Evolutionary conservation across 2,888 invertebrate species (phyloP).

Genomic region (Cheilosia pagana): DNA sequence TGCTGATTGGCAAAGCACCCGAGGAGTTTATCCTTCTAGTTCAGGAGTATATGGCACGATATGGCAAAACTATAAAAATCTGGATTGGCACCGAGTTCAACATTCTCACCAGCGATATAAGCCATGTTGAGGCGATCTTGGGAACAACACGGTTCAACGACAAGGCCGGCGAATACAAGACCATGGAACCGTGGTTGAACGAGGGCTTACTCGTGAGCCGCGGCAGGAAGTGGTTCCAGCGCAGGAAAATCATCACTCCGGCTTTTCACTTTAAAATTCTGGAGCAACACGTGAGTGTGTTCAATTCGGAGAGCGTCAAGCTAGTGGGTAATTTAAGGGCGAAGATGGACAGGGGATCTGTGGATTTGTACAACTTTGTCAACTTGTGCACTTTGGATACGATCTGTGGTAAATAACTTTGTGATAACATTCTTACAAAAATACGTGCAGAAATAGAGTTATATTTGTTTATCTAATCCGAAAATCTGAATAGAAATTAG

Average conservation of each 20-base stretch:
- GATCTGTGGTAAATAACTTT: slow-evolving; percentile 85
- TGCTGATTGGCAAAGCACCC: slow-evolving; percentile 83
- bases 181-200: slow-evolving; percentile 76
- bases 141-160: slow-evolving; percentile 82
- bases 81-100: slow-evolving; percentile 82
- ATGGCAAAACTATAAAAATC: slow-evolving; percentile 78
- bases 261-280: slow-evolving; percentile 92
- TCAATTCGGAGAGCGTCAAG: slow-evolving; percentile 86
- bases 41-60: slow-evolving; percentile 80
- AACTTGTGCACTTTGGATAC: slow-evolving; percentile 86
- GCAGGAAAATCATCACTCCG: slow-evolving; percentile 90
- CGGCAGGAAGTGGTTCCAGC: slow-evolving; percentile 83
- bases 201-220: slow-evolving; percentile 77
- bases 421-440: neutral
- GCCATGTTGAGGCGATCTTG: slow-evolving; percentile 80
- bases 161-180: slow-evolving; percentile 85
- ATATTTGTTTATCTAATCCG: too few relatives aligned
- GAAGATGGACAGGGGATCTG: slow-evolving; percentile 80
- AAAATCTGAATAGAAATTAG: too few relatives aligned
- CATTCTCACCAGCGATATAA: slow-evolving; percentile 78
- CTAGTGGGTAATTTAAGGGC: slow-evolving; percentile 80
- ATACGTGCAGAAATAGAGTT: neutral
- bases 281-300: slow-evolving; percentile 88
- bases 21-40: slow-evolving; percentile 80
- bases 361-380: slow-evolving; percentile 87